phyloP scores from a whole-genome alignment of 2,888 invertebrate genomes.

The Ormyrus nitidulus region DNA sequence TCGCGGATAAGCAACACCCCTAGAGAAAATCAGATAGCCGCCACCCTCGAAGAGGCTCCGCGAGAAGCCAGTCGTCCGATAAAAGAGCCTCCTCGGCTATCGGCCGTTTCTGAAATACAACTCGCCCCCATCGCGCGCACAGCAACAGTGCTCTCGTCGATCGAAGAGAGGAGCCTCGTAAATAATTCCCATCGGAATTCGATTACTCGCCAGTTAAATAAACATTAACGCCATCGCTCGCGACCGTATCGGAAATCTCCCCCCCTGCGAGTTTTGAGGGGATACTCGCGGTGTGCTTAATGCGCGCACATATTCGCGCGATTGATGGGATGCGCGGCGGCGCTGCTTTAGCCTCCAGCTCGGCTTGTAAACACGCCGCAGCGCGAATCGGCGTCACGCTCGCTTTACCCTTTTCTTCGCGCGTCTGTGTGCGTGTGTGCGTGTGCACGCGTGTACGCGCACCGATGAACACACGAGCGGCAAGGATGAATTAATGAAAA shows the following conservation, averaged over 20 bases:
- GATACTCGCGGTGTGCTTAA: background rate
- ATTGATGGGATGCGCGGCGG: conserved; percentile 31
- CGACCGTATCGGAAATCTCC: background rate
- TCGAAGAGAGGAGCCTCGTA: background rate
- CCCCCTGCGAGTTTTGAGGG: too few relatives aligned
- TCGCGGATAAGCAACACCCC: background rate
- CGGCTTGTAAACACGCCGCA: conserved; percentile 22
- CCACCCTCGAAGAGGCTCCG: conserved; percentile 26
- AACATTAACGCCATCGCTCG: conserved; percentile 37
- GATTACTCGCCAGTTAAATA: conserved; percentile 46
- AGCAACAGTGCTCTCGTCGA: background rate
- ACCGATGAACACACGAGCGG: background rate
- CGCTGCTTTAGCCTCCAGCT: conserved; percentile 11
- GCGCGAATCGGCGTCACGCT: background rate
- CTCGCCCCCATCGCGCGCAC: background rate
- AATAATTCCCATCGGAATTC: conserved; percentile 25
- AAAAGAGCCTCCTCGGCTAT: background rate
- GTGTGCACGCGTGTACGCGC: too few relatives aligned
- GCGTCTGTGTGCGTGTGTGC: too few relatives aligned
- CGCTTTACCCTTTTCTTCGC: conserved; percentile 25
- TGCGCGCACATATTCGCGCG: conserved; percentile 7
- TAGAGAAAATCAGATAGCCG: conserved; percentile 36
- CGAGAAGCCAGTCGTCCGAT: background rate
- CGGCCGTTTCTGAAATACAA: background rate
- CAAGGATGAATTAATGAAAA: conserved; percentile 24